Evolutionary conservation across 2,797 vertebrate species (phyloP), one percentile per base, ranked within the genome.

Genomic region (Pseudotriccus pelzelni): DNA sequence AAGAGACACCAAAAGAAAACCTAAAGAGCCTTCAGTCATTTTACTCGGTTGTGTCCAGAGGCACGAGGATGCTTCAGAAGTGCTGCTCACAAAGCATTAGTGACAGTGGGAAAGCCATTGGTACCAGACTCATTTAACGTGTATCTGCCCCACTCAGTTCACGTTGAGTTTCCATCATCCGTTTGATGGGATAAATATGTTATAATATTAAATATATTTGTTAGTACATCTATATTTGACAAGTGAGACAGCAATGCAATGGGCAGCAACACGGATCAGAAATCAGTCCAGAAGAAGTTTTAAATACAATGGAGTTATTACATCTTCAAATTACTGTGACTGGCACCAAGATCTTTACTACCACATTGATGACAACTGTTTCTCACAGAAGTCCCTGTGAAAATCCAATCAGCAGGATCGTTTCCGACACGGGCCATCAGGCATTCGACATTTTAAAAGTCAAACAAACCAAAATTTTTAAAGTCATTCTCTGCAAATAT

Each of bases 1-100:
- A 90, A 56, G 59, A 86, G 64, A 63, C 63, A 79, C 41, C 64
- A 55, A 52, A 59, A 69, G 37, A 72, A 81, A 70, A n/a, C 68
- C 14, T 7, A 30, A 55, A 30, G 82, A 84, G 34, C 37, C 56
- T 78, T 58, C 34, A 15, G 68, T 52, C 41, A 15, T 66, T 52
- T 56, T 47, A 27, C 37, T 62, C 46, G 14, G n/a, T 25, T 49
- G 46, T 60, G 32, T 73, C 77, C 79, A 47, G 55, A 55, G 73
- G 44, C n/a, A 67, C 3, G 18, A 39, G n/a, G 49, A 63, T 72
- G 25, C 23, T 67, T 75, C 63, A 41, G 52, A 70, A 69, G 19
- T 53, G 37, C 37, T 39, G 64, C 59, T 84, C 47, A 59, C 60
- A 78, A 74, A 60, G 58, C 50, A 46, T 25, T 27, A 52, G 37